Evolutionary conservation across 1,140 invertebrate species (phyloP).

Genomic region (Apis laboriosa): DNA sequence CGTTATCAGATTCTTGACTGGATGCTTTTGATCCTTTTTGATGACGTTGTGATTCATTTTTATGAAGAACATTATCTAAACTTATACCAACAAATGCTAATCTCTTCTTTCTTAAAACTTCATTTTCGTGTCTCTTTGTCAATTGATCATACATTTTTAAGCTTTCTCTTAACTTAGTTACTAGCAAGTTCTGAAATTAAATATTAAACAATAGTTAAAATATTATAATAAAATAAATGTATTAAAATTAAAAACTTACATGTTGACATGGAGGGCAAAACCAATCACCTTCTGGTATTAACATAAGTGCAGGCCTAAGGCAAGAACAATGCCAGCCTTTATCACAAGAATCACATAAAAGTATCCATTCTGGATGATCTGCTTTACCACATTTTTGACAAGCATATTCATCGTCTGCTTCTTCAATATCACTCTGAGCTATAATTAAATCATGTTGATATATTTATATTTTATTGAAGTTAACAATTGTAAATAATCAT

Average conservation of each 20-base stretch:
- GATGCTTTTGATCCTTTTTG: slow-evolving; percentile 70
- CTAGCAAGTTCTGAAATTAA: slow-evolving; percentile 84
- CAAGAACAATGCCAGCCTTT: slow-evolving; percentile 97
- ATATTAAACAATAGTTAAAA: background rate
- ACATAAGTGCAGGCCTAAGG: slow-evolving; percentile 92
- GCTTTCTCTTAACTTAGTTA: slow-evolving; percentile 85
- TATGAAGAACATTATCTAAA: slow-evolving; percentile 87
- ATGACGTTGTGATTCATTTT: slow-evolving; percentile 65
- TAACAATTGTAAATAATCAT: background rate
- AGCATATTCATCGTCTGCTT: slow-evolving; percentile 85
- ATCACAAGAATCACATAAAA: slow-evolving; percentile 97
- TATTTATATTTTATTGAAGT: background rate
- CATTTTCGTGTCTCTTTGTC: slow-evolving; percentile 84
- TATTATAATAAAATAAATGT: background rate
- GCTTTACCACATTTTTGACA: slow-evolving; percentile 93
- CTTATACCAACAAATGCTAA: slow-evolving; percentile 89
- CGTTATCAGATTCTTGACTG: slow-evolving; percentile 71
- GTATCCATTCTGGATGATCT: slow-evolving; percentile 97
- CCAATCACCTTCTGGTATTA: slow-evolving; percentile 98
- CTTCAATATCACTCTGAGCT: slow-evolving; percentile 82
- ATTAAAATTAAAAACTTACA: slow-evolving; percentile 76
- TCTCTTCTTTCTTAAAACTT: slow-evolving; percentile 87
- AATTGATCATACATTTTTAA: slow-evolving; percentile 84
- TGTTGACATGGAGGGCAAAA: slow-evolving; percentile 98
- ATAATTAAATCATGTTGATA: slow-evolving; percentile 63